Evolutionary conservation across 2,888 invertebrate species (phyloP), one percentile per base, ranked within the genome.

Genomic region (Acrobasis repandana): DNA sequence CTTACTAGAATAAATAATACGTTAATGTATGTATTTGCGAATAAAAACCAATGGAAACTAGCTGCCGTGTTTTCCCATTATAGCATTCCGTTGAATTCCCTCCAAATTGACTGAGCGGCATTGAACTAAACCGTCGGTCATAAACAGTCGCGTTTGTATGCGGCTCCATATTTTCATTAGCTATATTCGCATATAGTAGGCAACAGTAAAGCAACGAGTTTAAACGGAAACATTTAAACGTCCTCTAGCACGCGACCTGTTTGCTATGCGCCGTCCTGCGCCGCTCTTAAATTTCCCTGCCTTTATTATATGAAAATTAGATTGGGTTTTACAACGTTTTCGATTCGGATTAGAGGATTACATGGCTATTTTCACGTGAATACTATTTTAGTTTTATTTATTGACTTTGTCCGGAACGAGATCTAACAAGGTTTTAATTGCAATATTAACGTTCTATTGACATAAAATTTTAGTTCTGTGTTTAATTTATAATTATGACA

Each of bases 221-320:
- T 75, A 75, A 82, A 75, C 69, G 75, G 75, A 77, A 79, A 73
- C 72, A 72, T 74, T 81, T 74, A 75, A 79, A 79, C 67, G 72
- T 67, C 67, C 68, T 73, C 71, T 69, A 68, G 72, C 83, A 83
- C 79, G 83, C 83, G 65, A 62, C 71, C 71, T 65, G 67, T 71
- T 77, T 73, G 67, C 63, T 70, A 71, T 38, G 50, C 50, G 50
- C 70, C 63, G 66, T 62, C 62, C 70, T 63, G 65, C 64, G 61
- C 63, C 51, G 38, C 34, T 46, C 51, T 61, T 46, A 34, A 47
- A 50, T 43, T 33, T 50, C 46, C 46, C 3, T 50, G 46, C 57
- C 33, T n/a, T 56, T 20, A 46, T 46, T n/a, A 10, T 56, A 48
- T 47, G 11, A 51, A n/a, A 50, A 57, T 16, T 33, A 38, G 2